A percentile compares a stretch with the other conserved stretches of the same genome.
These are phyloP conservation scores for Tonatia bakeri DNA, from an alignment of 2,113 vertebrate genomes.

Conservation along the genomic window DNA sequence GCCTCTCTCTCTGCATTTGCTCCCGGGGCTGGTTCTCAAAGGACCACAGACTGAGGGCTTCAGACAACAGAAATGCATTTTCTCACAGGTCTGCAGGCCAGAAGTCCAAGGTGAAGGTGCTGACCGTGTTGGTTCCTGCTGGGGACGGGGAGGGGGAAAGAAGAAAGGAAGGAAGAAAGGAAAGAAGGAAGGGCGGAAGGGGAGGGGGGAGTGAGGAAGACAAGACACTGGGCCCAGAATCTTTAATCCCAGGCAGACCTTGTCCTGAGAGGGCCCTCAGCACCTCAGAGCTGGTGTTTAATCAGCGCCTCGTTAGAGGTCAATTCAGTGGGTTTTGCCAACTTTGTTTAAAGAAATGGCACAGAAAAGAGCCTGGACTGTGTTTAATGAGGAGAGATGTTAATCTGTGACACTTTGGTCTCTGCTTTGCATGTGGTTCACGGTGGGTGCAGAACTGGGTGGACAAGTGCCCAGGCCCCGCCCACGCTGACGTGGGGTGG, in stretches of 20 bases:
- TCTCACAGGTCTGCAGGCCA: too few relatives aligned
- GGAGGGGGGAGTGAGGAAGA: neutral
- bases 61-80: neutral
- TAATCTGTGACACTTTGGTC: neutral
- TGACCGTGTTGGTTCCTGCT: accelerated
- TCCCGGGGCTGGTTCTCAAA: neutral
- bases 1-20: too few relatives aligned
- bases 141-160: accelerated
- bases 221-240: neutral
- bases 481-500: accelerated
- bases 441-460: neutral
- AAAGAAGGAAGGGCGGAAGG: neutral
- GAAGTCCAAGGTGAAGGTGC: too few relatives aligned
- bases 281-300: neutral
- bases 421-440: neutral
- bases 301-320: neutral
- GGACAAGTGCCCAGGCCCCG: neutral
- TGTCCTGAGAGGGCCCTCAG: neutral
- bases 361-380: neutral
- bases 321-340: neutral
- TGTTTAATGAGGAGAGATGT: neutral
- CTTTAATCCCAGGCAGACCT: neutral
- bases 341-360: neutral
- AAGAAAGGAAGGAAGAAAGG: neutral
- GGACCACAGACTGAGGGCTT: accelerated